phyloP scores from a whole-genome alignment of 2,797 vertebrate genomes.

The Linurgus olivaceus region DNA sequence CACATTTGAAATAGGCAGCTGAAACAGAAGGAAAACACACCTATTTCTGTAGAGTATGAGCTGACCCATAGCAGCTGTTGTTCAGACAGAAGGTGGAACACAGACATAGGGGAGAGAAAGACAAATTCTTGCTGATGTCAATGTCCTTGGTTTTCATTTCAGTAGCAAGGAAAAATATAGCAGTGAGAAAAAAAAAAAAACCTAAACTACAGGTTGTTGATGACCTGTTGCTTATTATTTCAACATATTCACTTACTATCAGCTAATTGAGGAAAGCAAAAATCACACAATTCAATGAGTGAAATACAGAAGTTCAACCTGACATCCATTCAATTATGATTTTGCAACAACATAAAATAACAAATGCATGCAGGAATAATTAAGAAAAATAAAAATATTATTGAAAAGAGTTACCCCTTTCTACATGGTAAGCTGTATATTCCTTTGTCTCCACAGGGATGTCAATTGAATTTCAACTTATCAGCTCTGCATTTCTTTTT shows the following conservation, averaged over 20 bases:
- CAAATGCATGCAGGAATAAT: neutral
- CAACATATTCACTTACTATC: neutral
- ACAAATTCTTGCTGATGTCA: neutral
- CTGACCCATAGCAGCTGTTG: neutral
- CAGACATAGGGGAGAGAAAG: neutral
- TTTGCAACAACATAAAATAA: neutral
- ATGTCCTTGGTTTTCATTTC: neutral
- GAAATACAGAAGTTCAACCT: neutral
- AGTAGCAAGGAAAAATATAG: neutral
- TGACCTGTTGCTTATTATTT: neutral
- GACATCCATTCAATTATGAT: neutral
- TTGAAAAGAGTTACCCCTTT: neutral
- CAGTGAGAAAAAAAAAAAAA: neutral
- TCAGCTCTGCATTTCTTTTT: neutral
- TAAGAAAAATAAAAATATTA: neutral
- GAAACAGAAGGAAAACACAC: neutral
- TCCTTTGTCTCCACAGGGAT: neutral
- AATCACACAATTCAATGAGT: neutral
- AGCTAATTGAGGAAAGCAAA: neutral
- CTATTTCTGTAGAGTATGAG: neutral
- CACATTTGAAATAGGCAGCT: neutral
- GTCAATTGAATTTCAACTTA: neutral
- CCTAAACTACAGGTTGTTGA: neutral
- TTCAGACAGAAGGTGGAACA: neutral
- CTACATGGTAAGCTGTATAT: neutral